phyloP scores from a whole-genome alignment of 1,140 invertebrate genomes.

The Ganaspis sp. region DNA sequence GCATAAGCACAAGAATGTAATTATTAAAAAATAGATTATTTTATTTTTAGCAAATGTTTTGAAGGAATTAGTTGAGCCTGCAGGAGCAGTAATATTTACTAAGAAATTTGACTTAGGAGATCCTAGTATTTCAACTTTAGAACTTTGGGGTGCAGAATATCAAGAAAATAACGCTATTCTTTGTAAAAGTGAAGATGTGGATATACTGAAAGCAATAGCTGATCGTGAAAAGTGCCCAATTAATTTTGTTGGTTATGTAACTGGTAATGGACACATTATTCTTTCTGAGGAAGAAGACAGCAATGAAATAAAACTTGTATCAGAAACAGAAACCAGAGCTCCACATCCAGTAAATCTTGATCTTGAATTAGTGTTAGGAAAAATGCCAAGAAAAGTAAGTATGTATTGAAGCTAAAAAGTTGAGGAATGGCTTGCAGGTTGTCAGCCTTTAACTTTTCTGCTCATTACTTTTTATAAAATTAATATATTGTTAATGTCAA shows the following conservation, averaged over 20 bases:
- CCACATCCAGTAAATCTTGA: slow-evolving; percentile 90
- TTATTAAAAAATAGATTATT: slow-evolving; percentile 2
- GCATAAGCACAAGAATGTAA: no score
- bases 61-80: slow-evolving; percentile 96
- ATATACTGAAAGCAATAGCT: slow-evolving; percentile 85
- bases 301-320: slow-evolving; percentile 66
- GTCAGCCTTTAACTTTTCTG: no score
- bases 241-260: slow-evolving; percentile 94
- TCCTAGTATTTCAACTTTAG: slow-evolving; percentile 93
- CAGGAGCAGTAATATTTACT: slow-evolving; percentile 93
- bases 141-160: slow-evolving; percentile 98
- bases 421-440: no score
- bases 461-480: no score
- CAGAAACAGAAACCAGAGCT: slow-evolving; percentile 56
- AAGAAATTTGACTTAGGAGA: slow-evolving; percentile 94
- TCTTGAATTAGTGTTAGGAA: slow-evolving; percentile 92
- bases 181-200: slow-evolving; percentile 81
- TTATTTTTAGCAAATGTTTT: slow-evolving; percentile 89
- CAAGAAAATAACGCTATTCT: slow-evolving; percentile 97
- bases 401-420: not conserved
- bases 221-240: slow-evolving; percentile 93
- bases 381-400: slow-evolving; percentile 86
- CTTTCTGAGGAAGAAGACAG: slow-evolving; percentile 80
- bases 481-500: no score
- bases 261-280: slow-evolving; percentile 89